Conservation (phyloP, 37 sponge, comb jelly and placozoan species). For the Hexactinellida sp. region DNA sequence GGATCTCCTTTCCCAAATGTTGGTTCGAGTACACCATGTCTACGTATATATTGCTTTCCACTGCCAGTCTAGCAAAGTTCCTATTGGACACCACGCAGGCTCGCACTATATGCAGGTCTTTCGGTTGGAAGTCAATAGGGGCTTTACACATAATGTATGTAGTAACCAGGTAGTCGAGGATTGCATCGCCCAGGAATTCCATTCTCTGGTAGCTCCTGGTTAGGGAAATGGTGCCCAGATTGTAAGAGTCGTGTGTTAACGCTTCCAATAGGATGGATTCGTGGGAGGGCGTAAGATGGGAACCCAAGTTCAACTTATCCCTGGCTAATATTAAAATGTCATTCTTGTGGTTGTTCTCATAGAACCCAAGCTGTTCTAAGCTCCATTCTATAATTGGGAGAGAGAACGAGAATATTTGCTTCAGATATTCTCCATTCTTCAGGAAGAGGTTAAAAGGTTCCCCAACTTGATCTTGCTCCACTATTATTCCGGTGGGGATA, state of each 20-base stretch:
- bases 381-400: neutral
- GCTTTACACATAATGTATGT: conserved; percentile 20
- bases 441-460: neutral
- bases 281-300: neutral
- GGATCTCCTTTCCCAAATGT: neutral
- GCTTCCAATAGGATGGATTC: conserved; percentile 63
- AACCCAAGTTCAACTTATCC: neutral
- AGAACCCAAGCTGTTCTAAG: neutral
- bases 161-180: conserved; percentile 87
- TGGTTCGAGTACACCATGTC: neutral
- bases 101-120: neutral
- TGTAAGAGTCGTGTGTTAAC: conserved; percentile 84
- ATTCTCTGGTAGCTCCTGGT: conserved; percentile 85
- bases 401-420: neutral
- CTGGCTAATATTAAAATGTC: neutral
- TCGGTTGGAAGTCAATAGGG: neutral
- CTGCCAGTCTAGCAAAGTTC: neutral
- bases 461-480: neutral
- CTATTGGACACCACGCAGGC: neutral
- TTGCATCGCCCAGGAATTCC: conserved; percentile 96
- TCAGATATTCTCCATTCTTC: neutral
- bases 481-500: neutral
- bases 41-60: neutral
- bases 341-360: neutral
- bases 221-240: conserved; percentile 33